Base-by-base conservation (phyloP, 2,888 invertebrate genomes). In the Lobophora halterata region DNA sequence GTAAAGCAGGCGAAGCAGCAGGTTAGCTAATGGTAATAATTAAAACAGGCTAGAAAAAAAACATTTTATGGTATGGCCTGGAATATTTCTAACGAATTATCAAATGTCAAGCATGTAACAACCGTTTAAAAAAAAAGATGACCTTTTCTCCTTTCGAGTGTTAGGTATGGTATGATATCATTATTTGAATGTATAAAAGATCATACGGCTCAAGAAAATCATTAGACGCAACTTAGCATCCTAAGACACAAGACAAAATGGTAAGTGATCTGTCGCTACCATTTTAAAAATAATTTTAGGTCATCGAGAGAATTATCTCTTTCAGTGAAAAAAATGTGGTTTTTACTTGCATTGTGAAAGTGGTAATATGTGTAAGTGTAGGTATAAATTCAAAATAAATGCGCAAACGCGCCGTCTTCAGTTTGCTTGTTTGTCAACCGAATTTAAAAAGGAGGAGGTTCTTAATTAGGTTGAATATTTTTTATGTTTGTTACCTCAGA, bases 221-320 rank as follows among this genome's bases (percentile, higher is more conserved):
- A 59, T 59, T 65, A 70, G 51, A 61, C 50, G 58, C 34, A 35
- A 42, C 39, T 48, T 23, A 52, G 14, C 53, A 52, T 57, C 55
- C 46, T 49, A 46, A 46, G 46, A 49, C 54, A 48, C 52, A 58
- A 56, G 52, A 59, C 55, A 67, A 56, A 32, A 70, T 71, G 70
- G 70, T 71, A 61, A 71, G 70, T 57, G 9, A 31, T 16, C 18
- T 16, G 24, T 13, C 7, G 5, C 11, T 8, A 23, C 2, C n/a
- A 3, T 6, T 6, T 11, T 3, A 23, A 23, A 23, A 11, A 11
- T n/a, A n/a, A n/a, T n/a, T n/a, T n/a, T n/a, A n/a, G n/a, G n/a
- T n/a, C n/a, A n/a, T n/a, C n/a, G n/a, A n/a, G n/a, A n/a, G n/a
- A n/a, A n/a, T n/a, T n/a, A n/a, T n/a, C n/a, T n/a, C n/a, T n/a